Evolutionary conservation across 2,797 vertebrate genomes (phyloP).

Genomic region (Anisognathus igniventris): DNA sequence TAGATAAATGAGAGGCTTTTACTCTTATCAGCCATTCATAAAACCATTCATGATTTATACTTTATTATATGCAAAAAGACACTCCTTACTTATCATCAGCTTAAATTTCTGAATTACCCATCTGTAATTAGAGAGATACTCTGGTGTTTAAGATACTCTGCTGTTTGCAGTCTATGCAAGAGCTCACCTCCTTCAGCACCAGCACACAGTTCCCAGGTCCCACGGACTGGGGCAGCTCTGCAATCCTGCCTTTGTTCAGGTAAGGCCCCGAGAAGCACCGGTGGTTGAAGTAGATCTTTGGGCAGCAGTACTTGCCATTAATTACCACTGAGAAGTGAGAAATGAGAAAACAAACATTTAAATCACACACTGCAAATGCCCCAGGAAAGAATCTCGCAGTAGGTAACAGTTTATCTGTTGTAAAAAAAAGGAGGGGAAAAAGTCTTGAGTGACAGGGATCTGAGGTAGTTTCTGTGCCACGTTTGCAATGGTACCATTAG

Average conservation of each 20-base stretch:
- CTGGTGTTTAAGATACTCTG: not conserved
- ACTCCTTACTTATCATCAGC: not conserved
- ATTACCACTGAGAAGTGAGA: conserved; percentile 79
- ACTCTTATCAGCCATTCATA: not conserved
- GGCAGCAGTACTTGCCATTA: conserved; percentile 95
- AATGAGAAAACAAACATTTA: conserved; percentile 49
- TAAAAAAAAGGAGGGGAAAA: not conserved
- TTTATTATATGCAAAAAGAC: not conserved
- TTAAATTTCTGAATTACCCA: not conserved
- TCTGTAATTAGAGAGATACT: not conserved
- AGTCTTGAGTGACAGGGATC: not conserved
- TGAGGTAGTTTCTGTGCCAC: not conserved
- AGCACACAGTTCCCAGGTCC: conserved; percentile 97
- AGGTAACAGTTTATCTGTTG: not conserved
- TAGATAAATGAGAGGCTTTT: not conserved
- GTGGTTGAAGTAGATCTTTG: conserved; percentile 99
- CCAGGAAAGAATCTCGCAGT: not conserved
- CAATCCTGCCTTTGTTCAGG: conserved; percentile 97
- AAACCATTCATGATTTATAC: not conserved
- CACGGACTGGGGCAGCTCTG: conserved; percentile 94
- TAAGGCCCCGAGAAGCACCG: conserved; percentile 98
- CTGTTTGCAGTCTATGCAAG: not conserved
- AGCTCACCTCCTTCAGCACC: conserved; percentile 93
- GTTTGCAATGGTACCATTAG: not conserved
- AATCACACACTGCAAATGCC: not conserved